Evolutionary conservation across 2,888 invertebrate species (phyloP), one percentile per base, ranked within the genome.

Genomic region (Cerastis leucographa): DNA sequence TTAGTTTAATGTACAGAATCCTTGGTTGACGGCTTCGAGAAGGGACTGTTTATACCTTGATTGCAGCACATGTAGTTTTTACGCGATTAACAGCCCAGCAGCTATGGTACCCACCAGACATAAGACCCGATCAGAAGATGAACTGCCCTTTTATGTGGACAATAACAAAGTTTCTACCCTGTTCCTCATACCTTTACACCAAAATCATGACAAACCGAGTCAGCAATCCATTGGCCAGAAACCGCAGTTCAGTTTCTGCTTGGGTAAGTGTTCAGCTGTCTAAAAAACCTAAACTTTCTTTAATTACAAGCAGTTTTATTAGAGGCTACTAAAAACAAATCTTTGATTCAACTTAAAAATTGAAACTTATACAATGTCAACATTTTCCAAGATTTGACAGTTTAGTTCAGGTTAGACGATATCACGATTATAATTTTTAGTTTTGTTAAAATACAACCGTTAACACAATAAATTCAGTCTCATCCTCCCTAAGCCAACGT

Each of bases 401-500:
- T 54, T 54, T 14, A 1, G 6, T 25, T n/a, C n/a, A n/a, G n/a
- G n/a, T 54, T 56, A 7, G 12, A 25, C 1, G 1, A 35, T 35
- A 35, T 35, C 35, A 35, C 25, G 14, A 25, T 25, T 25, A 56
- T 14, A 25, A 25, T 14, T 25, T 56, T 56, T 56, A 56, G 51
- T 56, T 56, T 56, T 25, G 1, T 56, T 2, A 56, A 56, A 56
- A 25, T 2, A 25, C 6, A 25, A 14, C 25, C 2, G 14, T 56
- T 17, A 56, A 17, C 17, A 56, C 56, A 56, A 56, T n/a, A n/a
- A n/a, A n/a, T 3, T n/a, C 49, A 61, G 64, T 74, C 72, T 35
- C 71, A 78, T 88, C 90, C 89, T 71, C 25, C 64, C 8, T 84
- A 85, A 59, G 68, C 49, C 68, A 77, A 69, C 83, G 74, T 64